These are phyloP conservation scores for Heliothis peltigera DNA, from an alignment of 2,888 invertebrate species.

Conservation along the genomic window DNA sequence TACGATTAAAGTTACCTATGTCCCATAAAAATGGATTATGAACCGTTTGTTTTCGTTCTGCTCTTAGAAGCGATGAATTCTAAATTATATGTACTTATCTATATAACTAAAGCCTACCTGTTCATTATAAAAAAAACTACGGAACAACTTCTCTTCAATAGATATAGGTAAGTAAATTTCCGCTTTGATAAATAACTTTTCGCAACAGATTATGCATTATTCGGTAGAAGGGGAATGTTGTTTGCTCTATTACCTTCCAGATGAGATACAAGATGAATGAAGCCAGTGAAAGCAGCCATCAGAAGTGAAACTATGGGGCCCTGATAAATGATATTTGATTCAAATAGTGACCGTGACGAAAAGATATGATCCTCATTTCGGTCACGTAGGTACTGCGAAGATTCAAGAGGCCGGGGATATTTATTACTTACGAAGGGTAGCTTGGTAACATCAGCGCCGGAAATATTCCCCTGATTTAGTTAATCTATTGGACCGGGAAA, in stretches of 20 bases:
- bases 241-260: conserved; percentile 44
- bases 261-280: conserved; percentile 47
- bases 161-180: neutral
- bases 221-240: conserved; percentile 33
- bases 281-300: conserved; percentile 21
- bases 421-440: conserved; percentile 53
- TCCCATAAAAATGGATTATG: no score
- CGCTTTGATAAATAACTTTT: conserved; percentile 19
- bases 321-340: conserved; percentile 53
- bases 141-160: neutral
- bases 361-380: conserved; percentile 55
- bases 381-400: conserved; percentile 54
- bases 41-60: no score
- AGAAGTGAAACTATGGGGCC: conserved; percentile 29
- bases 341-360: conserved; percentile 48
- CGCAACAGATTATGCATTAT: conserved; percentile 34
- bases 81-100: no score
- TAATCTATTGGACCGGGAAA: conserved; percentile 35
- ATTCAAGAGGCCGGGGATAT: conserved; percentile 55
- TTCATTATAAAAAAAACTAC: no score
- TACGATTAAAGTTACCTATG: no score
- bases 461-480: conserved; percentile 33
- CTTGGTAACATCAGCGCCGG: conserved; percentile 21
- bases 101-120: no score
- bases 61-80: no score